These are phyloP conservation scores for Platycercus adscitus DNA, from an alignment of 2,113 vertebrate genomes.

Conservation along the genomic window DNA sequence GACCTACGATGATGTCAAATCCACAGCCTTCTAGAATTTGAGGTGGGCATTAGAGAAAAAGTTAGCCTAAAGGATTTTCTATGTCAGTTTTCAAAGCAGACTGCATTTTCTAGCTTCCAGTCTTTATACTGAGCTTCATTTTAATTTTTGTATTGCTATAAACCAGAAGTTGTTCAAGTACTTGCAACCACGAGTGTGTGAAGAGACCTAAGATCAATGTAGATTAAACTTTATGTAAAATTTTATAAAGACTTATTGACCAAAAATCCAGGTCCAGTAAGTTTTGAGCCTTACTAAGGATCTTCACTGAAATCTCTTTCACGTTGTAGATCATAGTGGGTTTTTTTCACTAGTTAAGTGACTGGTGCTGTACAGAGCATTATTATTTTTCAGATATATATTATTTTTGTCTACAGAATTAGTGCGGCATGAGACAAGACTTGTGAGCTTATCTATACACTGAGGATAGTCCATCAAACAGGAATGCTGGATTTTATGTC, in stretches of 20 bases:
- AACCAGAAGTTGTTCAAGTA: conserved; percentile 12
- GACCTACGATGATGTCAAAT: not conserved
- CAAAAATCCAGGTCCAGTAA: not conserved
- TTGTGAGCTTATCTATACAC: not conserved
- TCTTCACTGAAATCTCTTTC: not conserved
- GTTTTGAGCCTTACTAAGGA: not conserved
- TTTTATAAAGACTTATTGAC: conserved; percentile 6
- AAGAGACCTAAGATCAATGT: not conserved
- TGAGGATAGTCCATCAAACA: not conserved
- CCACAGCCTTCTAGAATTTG: not conserved
- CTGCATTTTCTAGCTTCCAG: conserved; percentile 1
- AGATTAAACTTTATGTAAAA: conserved; percentile 25
- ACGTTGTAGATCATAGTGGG: not conserved
- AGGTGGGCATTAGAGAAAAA: not conserved
- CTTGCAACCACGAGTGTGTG: not conserved
- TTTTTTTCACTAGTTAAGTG: not conserved
- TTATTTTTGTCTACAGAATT: not conserved
- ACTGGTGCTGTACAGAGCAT: not conserved
- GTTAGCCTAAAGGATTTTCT: not conserved
- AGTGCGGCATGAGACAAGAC: not conserved
- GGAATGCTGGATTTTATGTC: not conserved
- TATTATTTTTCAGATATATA: not conserved
- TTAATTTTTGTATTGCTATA: not conserved
- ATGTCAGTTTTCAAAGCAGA: not conserved
- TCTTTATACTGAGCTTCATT: conserved; percentile 15